Percentiles rank a stretch among this genome's conserved stretches.
These are phyloP conservation scores for Gephyroberyx darwinii DNA, from an alignment of 2,797 vertebrate species.

Conservation along the genomic window DNA sequence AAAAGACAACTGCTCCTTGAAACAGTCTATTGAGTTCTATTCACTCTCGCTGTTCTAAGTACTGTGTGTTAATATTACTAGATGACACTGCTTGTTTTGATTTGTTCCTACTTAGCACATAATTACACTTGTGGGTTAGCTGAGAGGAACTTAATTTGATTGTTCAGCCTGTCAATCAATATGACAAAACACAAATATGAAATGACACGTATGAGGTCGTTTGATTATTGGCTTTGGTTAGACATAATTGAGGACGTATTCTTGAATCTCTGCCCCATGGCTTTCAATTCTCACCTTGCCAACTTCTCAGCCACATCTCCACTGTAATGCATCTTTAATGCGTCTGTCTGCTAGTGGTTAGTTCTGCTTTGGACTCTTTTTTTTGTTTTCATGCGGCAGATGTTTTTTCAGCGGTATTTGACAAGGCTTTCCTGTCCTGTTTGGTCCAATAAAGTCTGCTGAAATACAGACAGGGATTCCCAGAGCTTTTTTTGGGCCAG, in stretches of 20 bases:
- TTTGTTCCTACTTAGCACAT: conserved; percentile 67
- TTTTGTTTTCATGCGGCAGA: conserved; percentile 64
- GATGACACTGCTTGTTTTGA: conserved; percentile 60
- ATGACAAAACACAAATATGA: conserved; percentile 67
- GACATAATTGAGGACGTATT: conserved; percentile 61
- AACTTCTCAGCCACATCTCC: conserved; percentile 38
- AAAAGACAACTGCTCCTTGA: conserved; percentile 55
- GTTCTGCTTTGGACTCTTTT: conserved; percentile 54
- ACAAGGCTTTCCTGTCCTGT: conserved; percentile 86
- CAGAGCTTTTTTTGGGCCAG: conserved; percentile 69
- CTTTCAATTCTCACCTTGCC: conserved; percentile 38
- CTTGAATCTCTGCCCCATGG: conserved; percentile 43
- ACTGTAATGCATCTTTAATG: conserved; percentile 53
- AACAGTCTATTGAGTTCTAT: conserved; percentile 42
- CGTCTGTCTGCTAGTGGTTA: conserved; percentile 65
- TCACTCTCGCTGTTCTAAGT: conserved; percentile 45
- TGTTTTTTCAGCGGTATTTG: conserved; percentile 67
- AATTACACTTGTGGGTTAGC: conserved; percentile 73
- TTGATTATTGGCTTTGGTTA: conserved; percentile 59
- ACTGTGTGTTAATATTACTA: conserved; percentile 57
- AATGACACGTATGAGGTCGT: conserved; percentile 62
- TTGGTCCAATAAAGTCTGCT: conserved; percentile 86
- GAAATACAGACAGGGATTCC: conserved; percentile 83
- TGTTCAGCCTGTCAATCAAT: conserved; percentile 70
- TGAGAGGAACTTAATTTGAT: conserved; percentile 70